These are phyloP conservation scores for Patiria pectinifera DNA, from an alignment of 53 echinoderm and acorn worm species.

Conservation along the genomic window DNA sequence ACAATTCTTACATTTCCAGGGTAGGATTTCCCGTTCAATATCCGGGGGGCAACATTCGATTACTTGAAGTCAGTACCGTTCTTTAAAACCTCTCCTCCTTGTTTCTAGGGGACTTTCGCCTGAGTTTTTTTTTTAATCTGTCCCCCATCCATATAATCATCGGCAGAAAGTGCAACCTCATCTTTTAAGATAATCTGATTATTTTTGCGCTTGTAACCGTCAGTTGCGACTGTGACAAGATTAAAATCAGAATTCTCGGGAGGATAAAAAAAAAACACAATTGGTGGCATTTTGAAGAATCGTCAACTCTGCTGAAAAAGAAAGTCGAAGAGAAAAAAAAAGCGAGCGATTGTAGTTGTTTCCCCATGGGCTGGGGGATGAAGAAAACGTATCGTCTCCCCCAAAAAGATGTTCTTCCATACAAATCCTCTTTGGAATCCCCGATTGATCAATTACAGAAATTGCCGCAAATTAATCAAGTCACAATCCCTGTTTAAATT, in stretches of 20 bases:
- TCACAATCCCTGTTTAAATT: too few relatives aligned
- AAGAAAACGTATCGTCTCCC: too few relatives aligned
- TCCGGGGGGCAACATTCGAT: slow-evolving; percentile 31
- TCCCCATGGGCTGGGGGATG: too few relatives aligned
- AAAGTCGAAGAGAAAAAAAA: neutral
- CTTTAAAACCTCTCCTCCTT: neutral
- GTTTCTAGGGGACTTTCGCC: neutral
- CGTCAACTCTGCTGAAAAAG: neutral
- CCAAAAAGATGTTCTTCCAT: too few relatives aligned
- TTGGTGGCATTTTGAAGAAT: neutral
- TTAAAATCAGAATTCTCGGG: too few relatives aligned
- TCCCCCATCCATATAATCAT: neutral
- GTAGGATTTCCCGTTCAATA: slow-evolving; percentile 26
- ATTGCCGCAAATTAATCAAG: too few relatives aligned
- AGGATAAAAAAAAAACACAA: neutral
- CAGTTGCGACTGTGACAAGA: neutral
- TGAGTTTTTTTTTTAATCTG: neutral
- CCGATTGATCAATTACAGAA: too few relatives aligned
- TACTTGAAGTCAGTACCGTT: neutral
- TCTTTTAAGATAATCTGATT: neutral
- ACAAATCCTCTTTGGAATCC: too few relatives aligned
- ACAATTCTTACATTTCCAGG: neutral
- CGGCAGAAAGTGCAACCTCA: neutral
- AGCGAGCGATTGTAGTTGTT: too few relatives aligned
- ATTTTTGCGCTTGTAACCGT: neutral